Evolutionary conservation across 2,113 vertebrate species (phyloP).

Genomic region (Phalacrocorax pelagicus): DNA sequence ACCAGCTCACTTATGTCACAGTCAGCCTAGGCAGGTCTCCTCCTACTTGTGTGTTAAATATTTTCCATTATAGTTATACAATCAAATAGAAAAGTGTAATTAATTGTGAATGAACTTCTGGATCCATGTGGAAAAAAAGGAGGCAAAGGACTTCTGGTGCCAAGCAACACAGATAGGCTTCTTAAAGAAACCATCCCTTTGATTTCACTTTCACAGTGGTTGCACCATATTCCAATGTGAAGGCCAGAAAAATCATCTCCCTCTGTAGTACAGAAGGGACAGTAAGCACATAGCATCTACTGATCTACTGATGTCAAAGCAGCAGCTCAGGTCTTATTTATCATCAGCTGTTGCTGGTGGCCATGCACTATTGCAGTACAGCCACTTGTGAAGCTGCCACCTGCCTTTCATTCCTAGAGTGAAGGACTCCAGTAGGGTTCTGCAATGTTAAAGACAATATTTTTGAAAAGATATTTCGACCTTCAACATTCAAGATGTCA

Average conservation of each 20-base stretch:
- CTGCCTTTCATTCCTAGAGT: not conserved
- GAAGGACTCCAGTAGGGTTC: not conserved
- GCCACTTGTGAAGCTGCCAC: accelerated
- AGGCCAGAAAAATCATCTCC: not conserved
- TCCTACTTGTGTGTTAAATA: not conserved
- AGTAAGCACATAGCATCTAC: not conserved
- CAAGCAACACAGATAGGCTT: not conserved
- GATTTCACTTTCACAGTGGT: not conserved
- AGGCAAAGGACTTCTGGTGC: not conserved
- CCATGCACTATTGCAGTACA: not conserved
- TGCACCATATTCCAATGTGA: accelerated
- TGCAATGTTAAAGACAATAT: not conserved
- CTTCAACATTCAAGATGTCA: conserved; percentile 46
- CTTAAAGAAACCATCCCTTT: not conserved
- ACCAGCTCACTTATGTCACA: not conserved
- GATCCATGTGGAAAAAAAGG: not conserved
- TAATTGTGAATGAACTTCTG: not conserved
- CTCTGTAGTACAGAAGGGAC: not conserved
- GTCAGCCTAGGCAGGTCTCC: not conserved
- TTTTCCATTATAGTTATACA: not conserved
- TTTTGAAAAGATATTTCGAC: conserved; percentile 54
- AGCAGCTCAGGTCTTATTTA: not conserved
- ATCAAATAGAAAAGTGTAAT: not conserved
- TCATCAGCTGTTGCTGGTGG: not conserved
- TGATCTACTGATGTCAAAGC: not conserved